Conservation (phyloP, 2,797 vertebrate species). For the Sternarchorhynchus goeldii region DNA sequence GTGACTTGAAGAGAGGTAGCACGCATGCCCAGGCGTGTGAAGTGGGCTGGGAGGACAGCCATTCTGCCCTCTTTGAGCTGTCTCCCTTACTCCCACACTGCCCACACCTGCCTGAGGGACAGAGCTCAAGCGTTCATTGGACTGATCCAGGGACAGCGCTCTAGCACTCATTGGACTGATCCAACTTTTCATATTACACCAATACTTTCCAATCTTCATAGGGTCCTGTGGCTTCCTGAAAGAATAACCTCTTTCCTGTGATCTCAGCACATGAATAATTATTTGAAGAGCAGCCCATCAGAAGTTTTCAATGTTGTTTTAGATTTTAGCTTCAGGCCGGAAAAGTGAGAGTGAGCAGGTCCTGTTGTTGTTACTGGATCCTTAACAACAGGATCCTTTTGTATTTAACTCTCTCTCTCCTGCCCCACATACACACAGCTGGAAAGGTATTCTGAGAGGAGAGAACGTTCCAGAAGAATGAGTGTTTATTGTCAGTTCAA, state of each 20-base stretch:
- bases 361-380: too few species aligned
- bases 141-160: not conserved
- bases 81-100: not conserved
- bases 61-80: not conserved
- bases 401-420: too few species aligned
- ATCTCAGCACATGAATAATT: slow-evolving; percentile 27
- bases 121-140: not conserved
- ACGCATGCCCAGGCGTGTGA: too few species aligned
- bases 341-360: slow-evolving; percentile 1
- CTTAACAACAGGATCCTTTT: too few species aligned
- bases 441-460: too few species aligned
- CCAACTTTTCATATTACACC: slow-evolving; percentile 1
- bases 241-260: not conserved
- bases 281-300: not conserved
- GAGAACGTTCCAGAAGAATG: too few species aligned
- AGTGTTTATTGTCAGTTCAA: too few species aligned
- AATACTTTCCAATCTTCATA: slow-evolving; percentile 4
- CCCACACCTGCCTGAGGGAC: not conserved
- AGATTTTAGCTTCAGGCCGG: slow-evolving; percentile 27
- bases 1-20: too few species aligned
- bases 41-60: too few species aligned
- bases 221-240: not conserved
- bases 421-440: not conserved
- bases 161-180: not conserved
- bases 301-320: not conserved